Evolutionary conservation across 1,140 invertebrate genomes (phyloP), one percentile per base, ranked within the genome.

Genomic region (Aradophagus sp.): DNA sequence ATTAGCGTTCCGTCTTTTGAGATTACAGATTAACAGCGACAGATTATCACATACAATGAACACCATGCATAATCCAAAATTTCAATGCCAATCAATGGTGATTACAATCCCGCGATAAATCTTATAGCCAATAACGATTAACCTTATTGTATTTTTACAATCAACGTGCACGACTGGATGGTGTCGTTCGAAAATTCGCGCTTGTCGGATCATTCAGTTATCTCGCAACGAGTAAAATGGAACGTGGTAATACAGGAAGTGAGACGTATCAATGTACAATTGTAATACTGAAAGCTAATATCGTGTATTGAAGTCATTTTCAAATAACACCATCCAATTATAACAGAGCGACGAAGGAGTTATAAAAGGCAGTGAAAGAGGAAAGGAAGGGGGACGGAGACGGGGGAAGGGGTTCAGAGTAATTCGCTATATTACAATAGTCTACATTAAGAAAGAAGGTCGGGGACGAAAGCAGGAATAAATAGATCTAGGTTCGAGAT

Each of bases 341-440:
- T 39, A 59, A 70, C 19, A 63, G 32, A 58, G 44, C 52, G 50
- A 56, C 62, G 38, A 59, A 58, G 55, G 58, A 70, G 52, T 62
- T 62, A 63, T 52, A 45, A 58, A 56, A 58, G 52, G 23, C 42
- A 69, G 45, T 52, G 42, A 63, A 70, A 70, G 36, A 63, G 14
- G 38, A 15, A 70, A 56, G n/a, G n/a, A n/a, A n/a, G n/a, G n/a
- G n/a, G n/a, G n/a, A n/a, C n/a, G n/a, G n/a, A n/a, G n/a, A n/a
- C n/a, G n/a, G n/a, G n/a, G n/a, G n/a, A n/a, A n/a, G n/a, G n/a
- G n/a, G n/a, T 70, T 70, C 16, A 44, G 65, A 70, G 56, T 45
- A 63, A 63, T 70, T 70, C 58, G 45, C 58, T 63, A 70, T 70
- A 63, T 50, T 72, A 72, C 56, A 72, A 72, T 62, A 72, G 69